Evolutionary conservation across 2,797 vertebrate species (phyloP).

Genomic region (Cetoscarus ocellatus): DNA sequence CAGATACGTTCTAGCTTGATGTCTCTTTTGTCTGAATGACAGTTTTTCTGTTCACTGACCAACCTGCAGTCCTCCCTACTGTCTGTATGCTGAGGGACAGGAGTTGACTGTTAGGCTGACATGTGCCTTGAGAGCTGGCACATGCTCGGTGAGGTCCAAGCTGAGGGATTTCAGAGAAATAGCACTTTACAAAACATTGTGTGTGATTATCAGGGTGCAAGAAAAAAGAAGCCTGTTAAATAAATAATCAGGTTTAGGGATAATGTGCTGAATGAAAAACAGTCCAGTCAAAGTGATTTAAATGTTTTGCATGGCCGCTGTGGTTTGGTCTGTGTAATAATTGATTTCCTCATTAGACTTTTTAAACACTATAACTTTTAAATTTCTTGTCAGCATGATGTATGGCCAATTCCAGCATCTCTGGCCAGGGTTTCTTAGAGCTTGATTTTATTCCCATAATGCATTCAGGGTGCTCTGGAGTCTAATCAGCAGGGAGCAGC

Average conservation of each 20-base stretch:
- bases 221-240: not conserved
- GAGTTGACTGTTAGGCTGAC: conserved; percentile 1
- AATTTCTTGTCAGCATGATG: conserved; percentile 29
- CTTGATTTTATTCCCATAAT: conserved; percentile 46
- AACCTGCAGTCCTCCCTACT: conserved; percentile 7
- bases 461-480: conserved; percentile 26
- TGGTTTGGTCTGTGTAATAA: conserved; percentile 18
- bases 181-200: conserved; percentile 7
- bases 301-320: conserved; percentile 10
- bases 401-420: conserved; percentile 16
- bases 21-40: conserved; percentile 21
- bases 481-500: conserved; percentile 50
- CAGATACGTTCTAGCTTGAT: conserved; percentile 37
- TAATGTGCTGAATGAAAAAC: conserved; percentile 17
- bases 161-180: conserved; percentile 1
- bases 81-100: conserved; percentile 3
- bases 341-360: conserved; percentile 26
- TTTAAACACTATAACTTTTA: conserved; percentile 16
- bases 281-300: conserved; percentile 4
- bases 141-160: conserved; percentile 4
- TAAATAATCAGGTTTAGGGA: conserved; percentile 2
- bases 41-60: conserved; percentile 31
- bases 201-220: conserved; percentile 6
- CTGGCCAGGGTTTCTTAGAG: conserved; percentile 19
- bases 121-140: conserved; percentile 9